phyloP scores from a whole-genome alignment of 2,113 vertebrate genomes.

The Megaptera novaeangliae region DNA sequence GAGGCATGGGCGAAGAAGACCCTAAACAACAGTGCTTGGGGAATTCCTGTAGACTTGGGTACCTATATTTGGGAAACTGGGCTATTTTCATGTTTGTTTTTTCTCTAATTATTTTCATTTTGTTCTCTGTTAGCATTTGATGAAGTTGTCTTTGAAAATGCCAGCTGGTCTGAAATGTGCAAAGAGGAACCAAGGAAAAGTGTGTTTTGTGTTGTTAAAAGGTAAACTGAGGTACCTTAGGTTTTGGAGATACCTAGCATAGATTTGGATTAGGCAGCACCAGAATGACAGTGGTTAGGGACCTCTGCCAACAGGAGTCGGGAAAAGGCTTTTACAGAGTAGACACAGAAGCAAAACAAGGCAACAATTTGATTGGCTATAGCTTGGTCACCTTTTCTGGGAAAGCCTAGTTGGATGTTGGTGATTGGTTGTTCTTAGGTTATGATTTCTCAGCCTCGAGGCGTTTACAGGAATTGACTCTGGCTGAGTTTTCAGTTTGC shows the following conservation, averaged over 20 bases:
- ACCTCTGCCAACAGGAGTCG: not conserved
- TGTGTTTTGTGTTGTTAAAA: not conserved
- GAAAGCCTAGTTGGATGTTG: not conserved
- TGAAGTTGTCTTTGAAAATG: not conserved
- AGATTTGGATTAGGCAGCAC: not conserved
- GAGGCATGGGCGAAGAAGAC: rapidly evolving
- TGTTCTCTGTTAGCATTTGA: not conserved
- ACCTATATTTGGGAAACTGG: not conserved
- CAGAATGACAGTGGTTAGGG: not conserved
- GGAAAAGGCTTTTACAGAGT: not conserved
- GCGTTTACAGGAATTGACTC: not conserved
- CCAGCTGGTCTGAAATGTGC: not conserved
- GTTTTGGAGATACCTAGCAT: not conserved
- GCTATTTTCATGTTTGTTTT: not conserved
- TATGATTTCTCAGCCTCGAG: not conserved
- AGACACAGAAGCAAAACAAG: not conserved
- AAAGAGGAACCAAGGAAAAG: not conserved
- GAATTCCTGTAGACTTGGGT: not conserved
- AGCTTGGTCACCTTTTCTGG: not conserved
- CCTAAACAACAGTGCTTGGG: not conserved
- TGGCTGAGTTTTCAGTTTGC: not conserved
- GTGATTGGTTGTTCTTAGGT: not conserved
- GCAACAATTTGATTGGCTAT: not conserved
- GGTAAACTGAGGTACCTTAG: not conserved
- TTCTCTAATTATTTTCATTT: not conserved